Conservation (phyloP, 1,140 invertebrate genomes). For the Drosophila oshimai region DNA sequence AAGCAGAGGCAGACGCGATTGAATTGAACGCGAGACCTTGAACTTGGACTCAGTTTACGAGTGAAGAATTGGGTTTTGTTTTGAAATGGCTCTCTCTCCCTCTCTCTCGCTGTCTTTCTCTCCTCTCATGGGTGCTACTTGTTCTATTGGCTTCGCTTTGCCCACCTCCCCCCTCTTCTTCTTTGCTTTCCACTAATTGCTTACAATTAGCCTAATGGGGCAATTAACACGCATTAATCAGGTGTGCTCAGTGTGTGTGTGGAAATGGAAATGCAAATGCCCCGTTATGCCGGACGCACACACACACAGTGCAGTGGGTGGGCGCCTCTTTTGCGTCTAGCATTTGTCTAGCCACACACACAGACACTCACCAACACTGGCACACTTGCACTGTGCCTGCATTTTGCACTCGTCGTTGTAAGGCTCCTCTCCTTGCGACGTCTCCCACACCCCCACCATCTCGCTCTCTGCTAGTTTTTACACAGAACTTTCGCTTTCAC, state of each 20-base stretch:
- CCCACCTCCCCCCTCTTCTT: background rate
- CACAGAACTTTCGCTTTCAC: conserved; percentile 74
- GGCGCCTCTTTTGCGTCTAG: conserved; percentile 40
- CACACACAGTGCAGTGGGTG: background rate
- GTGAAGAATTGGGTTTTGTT: conserved; percentile 77
- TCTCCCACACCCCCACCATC: conserved; percentile 16
- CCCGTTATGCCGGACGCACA: conserved; percentile 10
- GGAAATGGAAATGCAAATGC: conserved; percentile 16
- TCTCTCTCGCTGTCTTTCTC: background rate
- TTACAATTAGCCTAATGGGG: conserved; percentile 41
- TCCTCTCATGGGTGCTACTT: background rate
- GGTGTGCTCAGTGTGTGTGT: background rate
- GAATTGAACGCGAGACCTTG: conserved; percentile 75
- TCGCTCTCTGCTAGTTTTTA: conserved; percentile 66
- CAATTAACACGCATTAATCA: conserved; percentile 49
- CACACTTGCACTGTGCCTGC: conserved; percentile 8
- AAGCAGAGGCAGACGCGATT: conserved; percentile 46
- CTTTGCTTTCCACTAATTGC: conserved; percentile 13
- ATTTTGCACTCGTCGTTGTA: conserved; percentile 44
- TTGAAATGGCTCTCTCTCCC: conserved; percentile 63
- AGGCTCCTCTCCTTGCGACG: conserved; percentile 46
- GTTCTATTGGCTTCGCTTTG: background rate
- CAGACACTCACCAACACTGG: background rate
- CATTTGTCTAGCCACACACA: conserved; percentile 64
- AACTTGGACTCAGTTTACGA: conserved; percentile 80